Evolutionary conservation across 1,140 invertebrate genomes (phyloP).

Genomic region (Alviniconcha marisindica): DNA sequence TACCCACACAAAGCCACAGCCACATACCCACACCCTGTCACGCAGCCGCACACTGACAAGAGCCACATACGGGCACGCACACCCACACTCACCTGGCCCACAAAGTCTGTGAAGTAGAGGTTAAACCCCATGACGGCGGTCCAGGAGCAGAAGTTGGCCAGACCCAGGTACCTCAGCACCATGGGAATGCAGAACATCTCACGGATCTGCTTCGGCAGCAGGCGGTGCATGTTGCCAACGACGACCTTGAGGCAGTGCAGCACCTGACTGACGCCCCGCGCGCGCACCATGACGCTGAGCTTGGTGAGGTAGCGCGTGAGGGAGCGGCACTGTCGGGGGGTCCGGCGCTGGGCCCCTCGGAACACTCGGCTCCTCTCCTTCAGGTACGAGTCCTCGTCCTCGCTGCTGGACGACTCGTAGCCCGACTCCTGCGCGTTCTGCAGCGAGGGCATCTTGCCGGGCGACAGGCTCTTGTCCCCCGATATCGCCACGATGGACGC

Average conservation of each 20-base stretch:
- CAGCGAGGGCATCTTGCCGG: neutral
- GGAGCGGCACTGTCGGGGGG: slow-evolving; percentile 4
- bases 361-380: slow-evolving; percentile 34
- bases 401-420: slow-evolving; percentile 43
- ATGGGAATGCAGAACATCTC: slow-evolving; percentile 69
- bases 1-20: too few species aligned
- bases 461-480: neutral
- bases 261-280: slow-evolving; percentile 19
- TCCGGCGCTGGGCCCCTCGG: neutral
- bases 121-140: slow-evolving; percentile 77
- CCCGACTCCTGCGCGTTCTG: slow-evolving; percentile 43
- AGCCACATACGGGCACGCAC: too few species aligned
- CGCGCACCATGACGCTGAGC: slow-evolving; percentile 26
- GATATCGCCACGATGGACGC: slow-evolving; percentile 9
- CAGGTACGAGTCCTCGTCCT: slow-evolving; percentile 35
- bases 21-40: too few species aligned
- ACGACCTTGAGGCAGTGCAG: slow-evolving; percentile 17
- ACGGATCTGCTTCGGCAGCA: slow-evolving; percentile 64
- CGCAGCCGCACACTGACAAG: too few species aligned
- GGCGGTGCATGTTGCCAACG: neutral
- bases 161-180: slow-evolving; percentile 71
- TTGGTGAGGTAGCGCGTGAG: slow-evolving; percentile 31
- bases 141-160: slow-evolving; percentile 74
- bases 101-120: slow-evolving; percentile 79
- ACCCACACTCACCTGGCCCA: slow-evolving; percentile 76